Conservation (phyloP, 1,140 invertebrate species). For the Pemphigus obesinymphae region DNA sequence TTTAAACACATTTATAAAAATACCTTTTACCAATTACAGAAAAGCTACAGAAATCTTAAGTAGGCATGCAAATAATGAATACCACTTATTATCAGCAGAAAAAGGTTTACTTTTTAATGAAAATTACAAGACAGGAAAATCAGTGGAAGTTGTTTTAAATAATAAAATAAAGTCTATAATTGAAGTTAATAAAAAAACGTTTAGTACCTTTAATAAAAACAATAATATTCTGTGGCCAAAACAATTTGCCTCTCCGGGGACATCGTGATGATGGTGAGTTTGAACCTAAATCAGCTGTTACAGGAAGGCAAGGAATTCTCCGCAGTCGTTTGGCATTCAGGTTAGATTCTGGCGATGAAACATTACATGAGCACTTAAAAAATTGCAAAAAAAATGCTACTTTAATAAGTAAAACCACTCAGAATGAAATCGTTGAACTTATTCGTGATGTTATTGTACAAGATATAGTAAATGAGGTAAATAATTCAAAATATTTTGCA, state of each 20-base stretch:
- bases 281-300: neutral
- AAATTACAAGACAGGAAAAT: neutral
- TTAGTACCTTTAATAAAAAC: neutral
- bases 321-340: constrained; percentile 44
- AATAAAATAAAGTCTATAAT: neutral
- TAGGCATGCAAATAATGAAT: neutral
- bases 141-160: neutral
- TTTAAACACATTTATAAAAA: neutral
- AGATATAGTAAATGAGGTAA: neutral
- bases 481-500: neutral
- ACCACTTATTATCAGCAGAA: neutral
- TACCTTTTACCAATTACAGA: neutral
- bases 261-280: neutral
- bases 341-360: constrained; percentile 42
- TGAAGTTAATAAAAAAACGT: neutral
- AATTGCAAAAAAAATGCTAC: neutral
- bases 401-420: neutral
- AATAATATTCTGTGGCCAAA: neutral
- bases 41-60: neutral
- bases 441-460: neutral
- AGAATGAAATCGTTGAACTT: constrained; percentile 14
- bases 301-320: constrained; percentile 45
- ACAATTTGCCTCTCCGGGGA: neutral
- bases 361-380: constrained; percentile 39
- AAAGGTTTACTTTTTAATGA: neutral